Evolutionary conservation across 2,113 vertebrate species (phyloP).

Genomic region (Nanger granti): DNA sequence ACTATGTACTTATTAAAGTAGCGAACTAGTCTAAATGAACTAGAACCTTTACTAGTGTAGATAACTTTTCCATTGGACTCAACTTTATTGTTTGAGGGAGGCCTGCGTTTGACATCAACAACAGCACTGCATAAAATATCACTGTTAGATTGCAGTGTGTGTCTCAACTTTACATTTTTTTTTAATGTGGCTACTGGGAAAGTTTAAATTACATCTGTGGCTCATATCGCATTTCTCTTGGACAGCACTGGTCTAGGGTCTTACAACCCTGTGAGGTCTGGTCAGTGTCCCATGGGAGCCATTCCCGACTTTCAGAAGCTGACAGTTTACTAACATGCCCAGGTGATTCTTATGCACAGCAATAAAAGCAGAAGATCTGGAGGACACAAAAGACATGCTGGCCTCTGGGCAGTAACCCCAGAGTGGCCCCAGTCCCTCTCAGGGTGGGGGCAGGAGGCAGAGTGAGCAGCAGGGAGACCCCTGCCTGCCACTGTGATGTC

Average conservation of each 20-base stretch:
- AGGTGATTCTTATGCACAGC: background rate
- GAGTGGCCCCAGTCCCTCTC: background rate
- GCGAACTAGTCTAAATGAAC: background rate
- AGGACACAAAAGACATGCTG: background rate
- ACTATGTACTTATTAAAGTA: background rate
- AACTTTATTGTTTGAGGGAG: background rate
- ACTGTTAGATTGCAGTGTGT: background rate
- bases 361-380: background rate
- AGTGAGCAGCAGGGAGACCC: background rate
- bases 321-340: background rate
- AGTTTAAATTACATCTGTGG: background rate
- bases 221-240: background rate
- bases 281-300: rapidly evolving
- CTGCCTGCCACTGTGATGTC: conserved; percentile 55
- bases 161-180: background rate
- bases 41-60: background rate
- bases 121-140: background rate
- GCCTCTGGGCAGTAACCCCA: background rate
- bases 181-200: background rate
- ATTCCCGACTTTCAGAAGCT: background rate
- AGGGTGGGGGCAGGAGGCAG: no score
- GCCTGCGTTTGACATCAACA: background rate
- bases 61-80: background rate
- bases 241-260: background rate
- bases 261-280: background rate